Conservation (phyloP, 2,797 vertebrate species). For the Buceros bicornis region DNA sequence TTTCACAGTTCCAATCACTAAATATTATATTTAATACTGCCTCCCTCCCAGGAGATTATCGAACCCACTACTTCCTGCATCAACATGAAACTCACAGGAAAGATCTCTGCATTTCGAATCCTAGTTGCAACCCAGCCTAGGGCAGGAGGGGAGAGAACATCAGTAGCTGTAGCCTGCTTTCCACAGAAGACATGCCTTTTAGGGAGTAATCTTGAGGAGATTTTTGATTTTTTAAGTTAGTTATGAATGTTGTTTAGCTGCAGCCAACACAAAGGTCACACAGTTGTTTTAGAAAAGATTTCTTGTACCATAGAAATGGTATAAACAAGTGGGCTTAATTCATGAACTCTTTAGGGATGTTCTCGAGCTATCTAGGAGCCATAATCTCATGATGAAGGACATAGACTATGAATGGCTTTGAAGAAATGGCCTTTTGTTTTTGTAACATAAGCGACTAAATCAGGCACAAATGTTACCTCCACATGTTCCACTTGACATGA, state of each 20-base stretch:
- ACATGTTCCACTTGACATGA: neutral
- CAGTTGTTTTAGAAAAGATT: neutral
- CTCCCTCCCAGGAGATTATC: neutral
- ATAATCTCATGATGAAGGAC: neutral
- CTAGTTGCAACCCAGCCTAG: neutral
- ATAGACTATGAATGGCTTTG: neutral
- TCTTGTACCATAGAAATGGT: neutral
- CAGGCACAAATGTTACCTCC: neutral
- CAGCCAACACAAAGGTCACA: neutral
- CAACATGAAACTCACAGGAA: constrained; percentile 2
- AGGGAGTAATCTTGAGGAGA: neutral
- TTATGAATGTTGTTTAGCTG: neutral
- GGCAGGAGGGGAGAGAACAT: neutral
- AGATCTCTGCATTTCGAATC: neutral
- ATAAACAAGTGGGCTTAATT: neutral
- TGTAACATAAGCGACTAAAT: neutral
- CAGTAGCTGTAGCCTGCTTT: neutral
- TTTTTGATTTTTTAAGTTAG: neutral
- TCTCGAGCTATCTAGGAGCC: neutral
- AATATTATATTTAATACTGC: neutral
- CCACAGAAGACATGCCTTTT: neutral
- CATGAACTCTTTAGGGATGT: neutral
- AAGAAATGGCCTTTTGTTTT: neutral
- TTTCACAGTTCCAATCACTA: neutral
- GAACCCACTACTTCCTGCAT: neutral